Evolutionary conservation across 1,140 invertebrate species (phyloP).

Genomic region (Drosophila littoralis): DNA sequence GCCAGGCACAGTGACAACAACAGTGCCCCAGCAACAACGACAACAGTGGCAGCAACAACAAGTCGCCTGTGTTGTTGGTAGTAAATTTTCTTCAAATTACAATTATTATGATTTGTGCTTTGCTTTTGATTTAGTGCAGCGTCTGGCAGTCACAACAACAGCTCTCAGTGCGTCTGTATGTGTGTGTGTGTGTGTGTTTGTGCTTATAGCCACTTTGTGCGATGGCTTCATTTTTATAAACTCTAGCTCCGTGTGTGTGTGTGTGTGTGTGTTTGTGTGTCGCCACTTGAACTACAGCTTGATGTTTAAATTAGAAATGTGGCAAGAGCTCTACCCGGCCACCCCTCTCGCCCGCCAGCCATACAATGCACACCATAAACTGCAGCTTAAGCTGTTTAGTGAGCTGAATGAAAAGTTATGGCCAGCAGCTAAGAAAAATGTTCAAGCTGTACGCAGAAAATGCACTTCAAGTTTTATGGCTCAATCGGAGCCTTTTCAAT

Average conservation of each 20-base stretch:
- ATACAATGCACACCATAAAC: constrained; percentile 37
- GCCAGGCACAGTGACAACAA: constrained; percentile 55
- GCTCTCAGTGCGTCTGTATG: constrained; percentile 1
- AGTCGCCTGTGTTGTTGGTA: constrained; percentile 62
- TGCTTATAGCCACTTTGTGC: constrained; percentile 59
- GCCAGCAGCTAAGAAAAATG: background rate
- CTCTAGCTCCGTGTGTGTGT: constrained; percentile 23
- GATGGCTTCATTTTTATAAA: constrained; percentile 72
- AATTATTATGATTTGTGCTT: constrained; percentile 83
- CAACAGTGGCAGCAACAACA: constrained; percentile 28
- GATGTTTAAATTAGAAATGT: constrained; percentile 49
- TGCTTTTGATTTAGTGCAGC: constrained; percentile 73
- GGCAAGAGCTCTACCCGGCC: constrained; percentile 13
- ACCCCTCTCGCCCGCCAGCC: background rate
- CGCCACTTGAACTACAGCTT: constrained; percentile 12
- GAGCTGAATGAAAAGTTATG: constrained; percentile 51
- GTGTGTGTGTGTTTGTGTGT: constrained; percentile 8
- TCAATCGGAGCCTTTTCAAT: constrained; percentile 15
- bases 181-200: constrained; percentile 23
- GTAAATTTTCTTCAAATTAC: constrained; percentile 83
- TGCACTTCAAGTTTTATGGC: constrained; percentile 12
- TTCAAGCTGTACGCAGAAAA: constrained; percentile 26
- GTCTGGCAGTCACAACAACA: constrained; percentile 52
- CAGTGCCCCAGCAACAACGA: constrained; percentile 30
- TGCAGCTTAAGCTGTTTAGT: constrained; percentile 55